Conservation (phyloP, 2,888 invertebrate species). For the Apeira syringaria region DNA sequence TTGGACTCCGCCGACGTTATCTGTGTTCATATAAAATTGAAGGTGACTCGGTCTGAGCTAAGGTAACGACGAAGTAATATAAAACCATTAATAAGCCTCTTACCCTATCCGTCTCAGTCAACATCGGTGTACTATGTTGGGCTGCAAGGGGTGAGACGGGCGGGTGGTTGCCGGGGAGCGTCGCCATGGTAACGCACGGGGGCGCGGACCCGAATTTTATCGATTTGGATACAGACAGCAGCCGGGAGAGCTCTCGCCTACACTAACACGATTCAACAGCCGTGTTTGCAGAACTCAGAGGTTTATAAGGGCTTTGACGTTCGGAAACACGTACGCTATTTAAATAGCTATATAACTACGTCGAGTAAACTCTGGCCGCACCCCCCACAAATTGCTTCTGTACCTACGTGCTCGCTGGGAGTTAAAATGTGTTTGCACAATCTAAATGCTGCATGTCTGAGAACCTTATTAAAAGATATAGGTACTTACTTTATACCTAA, state of each 20-base stretch:
- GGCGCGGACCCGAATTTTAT: slow-evolving; percentile 82
- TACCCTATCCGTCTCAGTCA: slow-evolving; percentile 83
- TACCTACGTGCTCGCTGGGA: slow-evolving; percentile 38
- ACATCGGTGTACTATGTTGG: slow-evolving; percentile 75
- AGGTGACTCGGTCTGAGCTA: slow-evolving; percentile 33
- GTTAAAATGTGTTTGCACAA: slow-evolving; percentile 25
- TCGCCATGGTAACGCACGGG: slow-evolving; percentile 73
- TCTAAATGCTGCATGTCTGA: slow-evolving; percentile 5
- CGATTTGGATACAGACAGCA: slow-evolving; percentile 81
- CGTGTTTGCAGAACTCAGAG: slow-evolving; percentile 77
- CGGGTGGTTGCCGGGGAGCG: slow-evolving; percentile 57
- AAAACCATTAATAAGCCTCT: slow-evolving; percentile 83
- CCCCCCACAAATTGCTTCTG: slow-evolving; percentile 46
- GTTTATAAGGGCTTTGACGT: slow-evolving; percentile 77
- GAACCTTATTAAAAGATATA: no score
- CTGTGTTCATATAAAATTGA: slow-evolving; percentile 23
- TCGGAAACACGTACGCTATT: slow-evolving; percentile 62
- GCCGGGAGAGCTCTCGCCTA: slow-evolving; percentile 71
- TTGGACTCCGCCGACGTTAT: neutral
- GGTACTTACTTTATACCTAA: no score
- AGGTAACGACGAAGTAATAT: slow-evolving; percentile 69
- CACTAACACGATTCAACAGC: slow-evolving; percentile 77
- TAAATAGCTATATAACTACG: slow-evolving; percentile 50
- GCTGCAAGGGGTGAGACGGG: slow-evolving; percentile 52
- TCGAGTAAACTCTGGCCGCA: slow-evolving; percentile 34